Conservation (phyloP, 2,113 vertebrate genomes). For the Azemiops feae region DNA sequence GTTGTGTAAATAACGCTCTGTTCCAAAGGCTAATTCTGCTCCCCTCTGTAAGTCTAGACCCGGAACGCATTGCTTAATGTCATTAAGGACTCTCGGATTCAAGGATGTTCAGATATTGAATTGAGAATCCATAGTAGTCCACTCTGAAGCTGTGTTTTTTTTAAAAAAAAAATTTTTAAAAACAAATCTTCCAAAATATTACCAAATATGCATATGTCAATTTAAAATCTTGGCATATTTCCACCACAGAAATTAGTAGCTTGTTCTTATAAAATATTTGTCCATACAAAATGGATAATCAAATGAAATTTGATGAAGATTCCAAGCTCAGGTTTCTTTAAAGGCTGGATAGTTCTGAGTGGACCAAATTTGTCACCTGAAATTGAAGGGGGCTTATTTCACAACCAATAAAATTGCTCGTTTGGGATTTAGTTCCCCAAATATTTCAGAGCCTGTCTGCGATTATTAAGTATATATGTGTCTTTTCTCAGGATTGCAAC, state of each 20-base stretch:
- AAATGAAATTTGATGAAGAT: background rate
- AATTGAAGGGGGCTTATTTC: background rate
- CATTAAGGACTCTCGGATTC: background rate
- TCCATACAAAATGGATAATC: constrained; percentile 22
- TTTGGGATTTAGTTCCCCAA: background rate
- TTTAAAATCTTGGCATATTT: background rate
- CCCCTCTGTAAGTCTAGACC: background rate
- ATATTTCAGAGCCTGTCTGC: background rate
- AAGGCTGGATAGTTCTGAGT: background rate
- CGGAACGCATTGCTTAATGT: background rate
- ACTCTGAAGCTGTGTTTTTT: background rate
- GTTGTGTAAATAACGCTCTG: background rate
- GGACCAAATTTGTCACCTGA: background rate
- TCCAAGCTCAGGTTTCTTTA: background rate
- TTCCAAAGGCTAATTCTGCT: background rate
- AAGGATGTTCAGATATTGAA: background rate
- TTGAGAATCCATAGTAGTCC: background rate
- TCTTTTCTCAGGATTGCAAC: background rate
- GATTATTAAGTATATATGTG: background rate
- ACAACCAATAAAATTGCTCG: background rate
- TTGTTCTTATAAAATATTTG: constrained; percentile 5
- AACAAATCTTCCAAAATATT: background rate
- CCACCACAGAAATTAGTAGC: background rate
- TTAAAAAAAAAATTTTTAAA: background rate
- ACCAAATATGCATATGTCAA: constrained; percentile 48